phyloP scores from a whole-genome alignment of 1,140 invertebrate species.

The Pseudomyrmex dendroicus region DNA sequence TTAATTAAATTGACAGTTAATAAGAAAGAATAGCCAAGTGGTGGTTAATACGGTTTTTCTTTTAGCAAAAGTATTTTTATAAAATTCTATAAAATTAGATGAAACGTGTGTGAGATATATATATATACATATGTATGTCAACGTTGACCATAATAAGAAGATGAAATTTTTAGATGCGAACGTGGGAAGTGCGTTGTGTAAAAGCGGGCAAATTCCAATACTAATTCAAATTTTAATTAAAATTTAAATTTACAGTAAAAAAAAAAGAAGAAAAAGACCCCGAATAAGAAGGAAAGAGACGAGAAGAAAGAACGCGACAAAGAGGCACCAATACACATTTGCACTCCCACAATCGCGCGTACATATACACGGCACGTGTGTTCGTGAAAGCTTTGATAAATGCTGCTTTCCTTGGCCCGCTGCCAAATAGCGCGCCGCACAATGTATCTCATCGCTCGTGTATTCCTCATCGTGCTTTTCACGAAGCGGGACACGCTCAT shows the following conservation, averaged over 20 bases:
- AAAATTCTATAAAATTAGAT: not conserved
- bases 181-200: not conserved
- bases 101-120: not conserved
- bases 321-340: conserved; percentile 28
- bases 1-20: conserved; percentile 6
- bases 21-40: no score
- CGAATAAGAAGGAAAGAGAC: not conserved
- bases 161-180: conserved; percentile 12
- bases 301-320: not conserved
- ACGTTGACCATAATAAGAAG: conserved; percentile 1
- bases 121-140: no score
- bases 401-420: conserved; percentile 76
- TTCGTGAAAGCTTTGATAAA: conserved; percentile 76
- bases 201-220: conserved; percentile 18
- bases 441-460: conserved; percentile 69
- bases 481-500: conserved; percentile 51
- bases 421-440: conserved; percentile 76
- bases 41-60: not conserved
- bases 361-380: conserved; percentile 19
- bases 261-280: not conserved
- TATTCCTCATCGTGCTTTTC: conserved; percentile 48
- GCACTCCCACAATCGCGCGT: not conserved
- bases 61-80: conserved; percentile 8
- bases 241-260: conserved; percentile 34
- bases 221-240: conserved; percentile 50